Evolutionary conservation across 2,888 invertebrate species (phyloP).

Genomic region (Protophormia terraenovae): DNA sequence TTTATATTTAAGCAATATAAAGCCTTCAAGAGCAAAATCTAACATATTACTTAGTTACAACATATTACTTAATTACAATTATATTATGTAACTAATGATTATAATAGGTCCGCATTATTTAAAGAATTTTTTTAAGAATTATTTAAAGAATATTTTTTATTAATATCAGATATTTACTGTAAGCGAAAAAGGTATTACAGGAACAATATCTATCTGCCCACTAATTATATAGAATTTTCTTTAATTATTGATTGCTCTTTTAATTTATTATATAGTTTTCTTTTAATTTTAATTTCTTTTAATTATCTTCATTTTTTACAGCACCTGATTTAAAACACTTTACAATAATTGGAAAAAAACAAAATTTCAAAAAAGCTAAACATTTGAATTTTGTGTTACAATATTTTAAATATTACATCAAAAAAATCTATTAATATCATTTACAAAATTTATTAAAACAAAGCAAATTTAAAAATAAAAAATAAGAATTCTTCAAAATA

Average conservation of each 20-base stretch:
- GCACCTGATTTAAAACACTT: constrained; percentile 41
- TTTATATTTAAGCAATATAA: too few species aligned
- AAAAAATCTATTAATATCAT: constrained; percentile 26
- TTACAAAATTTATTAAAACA: not conserved
- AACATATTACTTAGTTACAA: too few species aligned
- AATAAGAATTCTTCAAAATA: not conserved
- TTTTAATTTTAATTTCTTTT: constrained; percentile 8
- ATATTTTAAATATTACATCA: constrained; percentile 28
- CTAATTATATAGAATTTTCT: not conserved
- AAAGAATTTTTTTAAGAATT: too few species aligned
- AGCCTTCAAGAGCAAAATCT: too few species aligned
- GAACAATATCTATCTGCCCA: too few species aligned
- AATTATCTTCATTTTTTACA: constrained; percentile 48
- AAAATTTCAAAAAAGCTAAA: constrained; percentile 15
- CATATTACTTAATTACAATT: too few species aligned
- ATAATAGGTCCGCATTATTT: too few species aligned
- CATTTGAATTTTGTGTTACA: constrained; percentile 58
- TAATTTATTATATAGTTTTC: not conserved
- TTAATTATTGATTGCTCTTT: not conserved
- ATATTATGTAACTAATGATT: too few species aligned
- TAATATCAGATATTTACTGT: too few species aligned
- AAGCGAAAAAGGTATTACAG: too few species aligned
- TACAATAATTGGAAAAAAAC: constrained; percentile 23
- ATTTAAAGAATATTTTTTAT: too few species aligned
- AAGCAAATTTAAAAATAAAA: not conserved